phyloP scores from a whole-genome alignment of 2,797 vertebrate genomes.

The Manis pentadactyla region DNA sequence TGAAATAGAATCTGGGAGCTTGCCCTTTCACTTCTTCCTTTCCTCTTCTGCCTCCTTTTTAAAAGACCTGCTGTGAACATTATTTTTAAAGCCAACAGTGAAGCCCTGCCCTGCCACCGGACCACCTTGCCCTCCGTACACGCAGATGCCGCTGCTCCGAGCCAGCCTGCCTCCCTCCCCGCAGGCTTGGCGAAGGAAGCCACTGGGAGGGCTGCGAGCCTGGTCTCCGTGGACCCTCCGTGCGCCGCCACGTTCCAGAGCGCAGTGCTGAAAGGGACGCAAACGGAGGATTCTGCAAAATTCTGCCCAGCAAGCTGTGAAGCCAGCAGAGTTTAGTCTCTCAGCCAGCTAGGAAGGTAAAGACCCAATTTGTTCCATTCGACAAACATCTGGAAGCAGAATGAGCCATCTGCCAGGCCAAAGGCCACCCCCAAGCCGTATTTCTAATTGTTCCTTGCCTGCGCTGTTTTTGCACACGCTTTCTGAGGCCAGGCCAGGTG shows the following conservation, averaged over 20 bases:
- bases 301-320: neutral
- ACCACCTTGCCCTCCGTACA: neutral
- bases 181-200: neutral
- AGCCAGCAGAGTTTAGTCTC: neutral
- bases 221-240: rapidly evolving
- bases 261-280: rapidly evolving
- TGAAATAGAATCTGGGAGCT: no score
- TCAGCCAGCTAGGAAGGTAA: neutral
- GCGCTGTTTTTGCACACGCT: neutral
- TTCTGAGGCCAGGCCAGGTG: neutral
- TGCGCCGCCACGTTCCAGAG: neutral
- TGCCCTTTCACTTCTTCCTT: no score
- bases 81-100: neutral
- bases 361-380: neutral
- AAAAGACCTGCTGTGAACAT: neutral
- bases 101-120: neutral
- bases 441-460: neutral
- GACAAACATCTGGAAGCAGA: neutral
- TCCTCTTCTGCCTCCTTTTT: neutral
- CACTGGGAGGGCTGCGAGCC: neutral
- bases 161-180: rapidly evolving
- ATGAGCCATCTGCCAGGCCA: neutral
- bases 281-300: neutral
- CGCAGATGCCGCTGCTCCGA: neutral
- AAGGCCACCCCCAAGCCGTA: neutral